These are phyloP conservation scores for Fragum whitleyi DNA, from an alignment of 2,888 invertebrate species.

Conservation along the genomic window DNA sequence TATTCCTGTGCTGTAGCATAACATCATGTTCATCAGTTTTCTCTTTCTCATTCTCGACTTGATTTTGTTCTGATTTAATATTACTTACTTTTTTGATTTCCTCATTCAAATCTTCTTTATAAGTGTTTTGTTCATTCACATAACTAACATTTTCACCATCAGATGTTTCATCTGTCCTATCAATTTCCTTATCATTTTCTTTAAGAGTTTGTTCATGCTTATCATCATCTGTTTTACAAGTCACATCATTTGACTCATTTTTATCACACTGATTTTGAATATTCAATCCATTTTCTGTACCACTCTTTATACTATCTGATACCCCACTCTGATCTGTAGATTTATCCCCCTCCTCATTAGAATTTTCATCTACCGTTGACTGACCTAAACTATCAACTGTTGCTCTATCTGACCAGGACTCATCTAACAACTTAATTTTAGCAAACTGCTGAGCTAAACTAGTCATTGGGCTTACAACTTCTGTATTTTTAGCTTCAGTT, in stretches of 20 bases:
- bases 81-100: no score
- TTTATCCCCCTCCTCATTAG: background rate
- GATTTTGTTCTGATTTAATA: no score
- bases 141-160: background rate
- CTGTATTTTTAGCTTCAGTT: slow-evolving; percentile 31
- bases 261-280: background rate
- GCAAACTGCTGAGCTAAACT: slow-evolving; percentile 65
- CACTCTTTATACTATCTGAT: background rate
- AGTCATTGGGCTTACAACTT: slow-evolving; percentile 65
- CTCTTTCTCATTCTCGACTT: no score
- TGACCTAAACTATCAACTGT: background rate
- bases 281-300: background rate
- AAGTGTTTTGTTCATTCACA: no score
- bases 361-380: background rate
- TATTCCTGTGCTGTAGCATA: no score
- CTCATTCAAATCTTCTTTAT: no score
- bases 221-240: background rate
- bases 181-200: background rate
- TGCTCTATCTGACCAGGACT: slow-evolving; percentile 58
- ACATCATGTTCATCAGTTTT: no score
- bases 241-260: background rate
- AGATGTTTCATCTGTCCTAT: background rate
- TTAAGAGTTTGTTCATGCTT: background rate
- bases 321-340: background rate
- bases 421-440: slow-evolving; percentile 60